phyloP scores from a whole-genome alignment of 2,113 vertebrate genomes.

The Eleginops maclovinus region DNA sequence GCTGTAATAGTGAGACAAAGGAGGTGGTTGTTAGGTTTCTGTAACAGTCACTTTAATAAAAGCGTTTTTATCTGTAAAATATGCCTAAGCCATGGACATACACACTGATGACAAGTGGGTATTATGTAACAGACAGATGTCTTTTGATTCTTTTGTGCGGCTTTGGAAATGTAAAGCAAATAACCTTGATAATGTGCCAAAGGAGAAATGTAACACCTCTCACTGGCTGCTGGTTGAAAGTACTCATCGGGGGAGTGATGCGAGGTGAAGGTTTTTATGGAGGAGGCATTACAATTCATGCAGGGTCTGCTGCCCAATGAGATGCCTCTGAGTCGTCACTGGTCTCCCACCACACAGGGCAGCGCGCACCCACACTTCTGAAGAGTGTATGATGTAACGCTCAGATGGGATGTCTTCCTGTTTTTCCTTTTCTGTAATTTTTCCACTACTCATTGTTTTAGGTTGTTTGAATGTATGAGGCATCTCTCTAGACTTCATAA shows the following conservation, averaged over 20 bases:
- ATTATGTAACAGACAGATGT: slow-evolving; percentile 58
- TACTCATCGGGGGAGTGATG: slow-evolving; percentile 47
- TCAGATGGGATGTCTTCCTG: slow-evolving; percentile 32
- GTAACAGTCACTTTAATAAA: slow-evolving; percentile 50
- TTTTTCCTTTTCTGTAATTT: slow-evolving; percentile 33
- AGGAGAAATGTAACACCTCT: slow-evolving; percentile 48
- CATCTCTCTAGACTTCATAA: background rate
- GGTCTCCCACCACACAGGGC: slow-evolving; percentile 60
- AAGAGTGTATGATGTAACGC: slow-evolving; percentile 58
- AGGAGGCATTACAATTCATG: slow-evolving; percentile 71
- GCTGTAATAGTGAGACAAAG: slow-evolving; percentile 53
- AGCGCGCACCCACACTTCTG: slow-evolving; percentile 55
- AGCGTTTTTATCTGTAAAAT: slow-evolving; percentile 51
- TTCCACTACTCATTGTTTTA: background rate
- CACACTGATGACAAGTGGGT: slow-evolving; percentile 54
- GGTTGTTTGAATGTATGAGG: background rate
- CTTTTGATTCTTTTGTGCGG: slow-evolving; percentile 48
- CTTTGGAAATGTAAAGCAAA: slow-evolving; percentile 41
- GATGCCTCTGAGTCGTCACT: slow-evolving; percentile 45
- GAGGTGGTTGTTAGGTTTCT: slow-evolving; percentile 55
- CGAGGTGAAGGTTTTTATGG: slow-evolving; percentile 69
- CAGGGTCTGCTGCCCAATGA: slow-evolving; percentile 48
- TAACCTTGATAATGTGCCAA: slow-evolving; percentile 31
- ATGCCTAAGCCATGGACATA: slow-evolving; percentile 30
- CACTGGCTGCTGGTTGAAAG: slow-evolving; percentile 52